Evolutionary conservation across 1,140 invertebrate species (phyloP).

Genomic region (Pinna nobilis): DNA sequence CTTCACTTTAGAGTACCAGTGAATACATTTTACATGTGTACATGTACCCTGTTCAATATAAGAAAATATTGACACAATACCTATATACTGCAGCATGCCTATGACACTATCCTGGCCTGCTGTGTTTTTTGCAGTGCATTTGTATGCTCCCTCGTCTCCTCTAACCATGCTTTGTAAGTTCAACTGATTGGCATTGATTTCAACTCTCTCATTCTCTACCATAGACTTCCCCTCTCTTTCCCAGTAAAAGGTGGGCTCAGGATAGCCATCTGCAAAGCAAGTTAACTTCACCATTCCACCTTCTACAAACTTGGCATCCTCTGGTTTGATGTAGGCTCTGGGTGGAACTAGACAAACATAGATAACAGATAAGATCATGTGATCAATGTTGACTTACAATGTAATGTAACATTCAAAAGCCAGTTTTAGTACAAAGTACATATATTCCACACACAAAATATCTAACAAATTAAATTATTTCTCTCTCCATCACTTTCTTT

Average conservation of each 20-base stretch:
- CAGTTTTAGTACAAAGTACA: background rate
- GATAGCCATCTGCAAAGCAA: slow-evolving; percentile 65
- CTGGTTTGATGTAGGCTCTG: slow-evolving; percentile 68
- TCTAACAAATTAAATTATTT: too few species aligned
- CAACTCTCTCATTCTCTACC: slow-evolving; percentile 51
- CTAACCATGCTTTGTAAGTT: slow-evolving; percentile 56
- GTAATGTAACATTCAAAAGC: background rate
- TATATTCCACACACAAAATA: too few species aligned
- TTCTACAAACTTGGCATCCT: slow-evolving; percentile 65
- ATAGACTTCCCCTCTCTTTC: slow-evolving; percentile 53
- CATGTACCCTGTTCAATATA: background rate
- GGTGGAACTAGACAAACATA: slow-evolving; percentile 70
- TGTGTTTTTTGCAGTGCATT: slow-evolving; percentile 69
- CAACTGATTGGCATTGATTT: slow-evolving; percentile 49
- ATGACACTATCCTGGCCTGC: slow-evolving; percentile 61
- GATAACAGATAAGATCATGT: background rate
- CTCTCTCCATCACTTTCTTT: too few species aligned
- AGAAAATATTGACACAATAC: slow-evolving; percentile 54
- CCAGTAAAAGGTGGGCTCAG: slow-evolving; percentile 64
- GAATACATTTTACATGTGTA: too few species aligned
- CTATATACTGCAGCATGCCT: slow-evolving; percentile 64
- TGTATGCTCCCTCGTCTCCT: slow-evolving; percentile 68
- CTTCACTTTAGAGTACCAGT: too few species aligned
- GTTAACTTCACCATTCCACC: slow-evolving; percentile 58
- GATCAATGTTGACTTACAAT: background rate